phyloP scores from a whole-genome alignment of 2,888 invertebrate species.

The Schrankia costaestrigalis region DNA sequence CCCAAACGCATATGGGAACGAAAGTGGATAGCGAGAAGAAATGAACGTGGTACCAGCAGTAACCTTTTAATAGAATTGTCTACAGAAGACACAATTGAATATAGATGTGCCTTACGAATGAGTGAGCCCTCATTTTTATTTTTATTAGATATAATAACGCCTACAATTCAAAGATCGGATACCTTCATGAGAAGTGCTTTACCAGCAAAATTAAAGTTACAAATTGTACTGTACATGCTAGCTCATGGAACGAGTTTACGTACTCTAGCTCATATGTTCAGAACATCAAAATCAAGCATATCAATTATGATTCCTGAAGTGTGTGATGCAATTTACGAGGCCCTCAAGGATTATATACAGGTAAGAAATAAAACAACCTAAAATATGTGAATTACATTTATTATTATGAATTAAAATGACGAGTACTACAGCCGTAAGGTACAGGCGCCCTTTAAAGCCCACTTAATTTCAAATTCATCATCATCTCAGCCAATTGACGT shows the following conservation, averaged over 20 bases:
- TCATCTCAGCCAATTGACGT: no score
- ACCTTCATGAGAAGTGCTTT: slow-evolving; percentile 16
- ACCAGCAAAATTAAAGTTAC: slow-evolving; percentile 11
- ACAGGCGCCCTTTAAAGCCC: no score
- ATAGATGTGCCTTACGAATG: slow-evolving; percentile 7
- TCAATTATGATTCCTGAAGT: slow-evolving; percentile 11
- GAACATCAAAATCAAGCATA: slow-evolving; percentile 12
- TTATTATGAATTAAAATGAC: no score
- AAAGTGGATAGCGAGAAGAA: no score
- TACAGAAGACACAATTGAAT: no score
- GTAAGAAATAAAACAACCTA: no score
- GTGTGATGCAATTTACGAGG: slow-evolving; percentile 15
- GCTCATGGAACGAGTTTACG: slow-evolving; percentile 9
- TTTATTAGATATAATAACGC: slow-evolving; percentile 15
- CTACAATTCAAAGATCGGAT: slow-evolving; percentile 16
- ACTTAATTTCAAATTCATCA: no score
- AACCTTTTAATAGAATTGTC: no score
- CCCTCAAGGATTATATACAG: slow-evolving; percentile 12
- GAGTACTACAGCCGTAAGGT: no score
- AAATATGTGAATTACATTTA: no score
- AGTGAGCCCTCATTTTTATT: slow-evolving; percentile 10
- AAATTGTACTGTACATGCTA: slow-evolving; percentile 18
- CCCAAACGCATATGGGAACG: no score
- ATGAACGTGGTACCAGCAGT: no score
- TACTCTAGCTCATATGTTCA: slow-evolving; percentile 6